Evolutionary conservation across 2,113 vertebrate genomes (phyloP).

Genomic region (Rhineura floridana): DNA sequence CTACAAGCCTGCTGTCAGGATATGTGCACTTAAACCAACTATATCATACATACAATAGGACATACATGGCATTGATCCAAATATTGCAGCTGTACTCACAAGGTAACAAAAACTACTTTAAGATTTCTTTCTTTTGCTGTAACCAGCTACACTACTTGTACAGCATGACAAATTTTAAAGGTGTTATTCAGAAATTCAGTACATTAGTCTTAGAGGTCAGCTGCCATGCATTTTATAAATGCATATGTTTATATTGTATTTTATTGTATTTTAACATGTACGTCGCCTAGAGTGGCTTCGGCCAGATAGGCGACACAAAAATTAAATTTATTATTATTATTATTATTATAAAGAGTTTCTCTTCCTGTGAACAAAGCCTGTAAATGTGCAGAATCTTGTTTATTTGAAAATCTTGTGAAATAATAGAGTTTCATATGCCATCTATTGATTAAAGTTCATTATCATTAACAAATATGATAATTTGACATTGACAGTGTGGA

Average conservation of each 20-base stretch:
- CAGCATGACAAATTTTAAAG: conserved; percentile 3
- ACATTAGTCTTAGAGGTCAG: conserved; percentile 15
- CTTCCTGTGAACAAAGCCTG: conserved; percentile 22
- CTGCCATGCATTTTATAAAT: not conserved
- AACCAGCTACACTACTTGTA: conserved; percentile 12
- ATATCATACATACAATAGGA: not conserved
- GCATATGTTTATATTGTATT: too few relatives aligned
- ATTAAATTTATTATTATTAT: too few relatives aligned
- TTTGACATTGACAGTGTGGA: conserved; percentile 52
- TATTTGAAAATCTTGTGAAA: conserved; percentile 1
- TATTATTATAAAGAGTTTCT: conserved; percentile 32
- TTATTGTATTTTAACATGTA: too few relatives aligned
- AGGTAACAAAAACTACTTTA: conserved; percentile 23
- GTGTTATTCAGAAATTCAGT: not conserved
- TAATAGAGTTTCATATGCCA: conserved; percentile 6
- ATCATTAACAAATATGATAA: conserved; percentile 59
- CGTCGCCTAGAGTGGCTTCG: too few relatives aligned
- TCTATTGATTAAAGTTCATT: conserved; percentile 35
- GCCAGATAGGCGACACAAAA: too few relatives aligned
- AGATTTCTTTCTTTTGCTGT: conserved; percentile 21
- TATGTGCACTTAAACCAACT: not conserved
- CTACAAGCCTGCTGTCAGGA: not conserved
- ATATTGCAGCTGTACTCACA: not conserved
- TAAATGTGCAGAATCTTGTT: conserved; percentile 13
- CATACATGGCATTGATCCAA: not conserved